Percentiles rank a stretch among this genome's conserved stretches.
Conservation (phyloP, 1,140 invertebrate genomes). For the Scylla paramamosain region DNA sequence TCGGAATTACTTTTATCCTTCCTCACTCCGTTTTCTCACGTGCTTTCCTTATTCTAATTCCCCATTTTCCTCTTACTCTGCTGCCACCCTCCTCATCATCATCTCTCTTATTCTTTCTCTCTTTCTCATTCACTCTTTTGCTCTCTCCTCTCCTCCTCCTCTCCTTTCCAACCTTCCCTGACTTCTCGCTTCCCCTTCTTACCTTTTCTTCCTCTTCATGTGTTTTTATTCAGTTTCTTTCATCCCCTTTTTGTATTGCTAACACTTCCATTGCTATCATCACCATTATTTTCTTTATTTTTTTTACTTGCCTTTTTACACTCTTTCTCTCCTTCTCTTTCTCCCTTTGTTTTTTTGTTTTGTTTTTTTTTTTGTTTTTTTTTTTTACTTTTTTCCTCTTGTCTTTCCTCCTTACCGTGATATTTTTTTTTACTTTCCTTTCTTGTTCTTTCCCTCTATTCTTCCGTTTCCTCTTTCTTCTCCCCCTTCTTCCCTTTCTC, state of each 20-base stretch:
- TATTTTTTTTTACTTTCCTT: background rate
- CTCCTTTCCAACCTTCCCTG: background rate
- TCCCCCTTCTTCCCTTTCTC: background rate
- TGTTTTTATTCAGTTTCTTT: background rate
- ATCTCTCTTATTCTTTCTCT: background rate
- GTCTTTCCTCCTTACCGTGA: background rate
- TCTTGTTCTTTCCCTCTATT: background rate
- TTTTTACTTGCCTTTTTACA: too few species aligned
- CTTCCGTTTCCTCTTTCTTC: background rate
- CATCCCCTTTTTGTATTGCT: too few species aligned
- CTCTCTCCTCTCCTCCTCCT: background rate
- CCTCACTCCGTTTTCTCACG: background rate
- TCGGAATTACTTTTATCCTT: background rate
- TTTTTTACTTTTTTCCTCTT: too few species aligned
- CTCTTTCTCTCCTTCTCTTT: too few species aligned
- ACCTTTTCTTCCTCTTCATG: background rate
- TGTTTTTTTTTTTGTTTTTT: background rate
- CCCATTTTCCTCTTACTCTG: slow-evolving; percentile 24
- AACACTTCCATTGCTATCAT: background rate
- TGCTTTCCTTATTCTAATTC: background rate
- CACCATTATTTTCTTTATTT: background rate
- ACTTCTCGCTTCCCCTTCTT: slow-evolving; percentile 2
- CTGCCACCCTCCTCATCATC: slow-evolving; percentile 1
- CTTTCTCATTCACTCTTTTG: background rate
- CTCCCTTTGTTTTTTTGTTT: background rate